phyloP scores from a whole-genome alignment of 2,797 vertebrate genomes.

The Eupleurogrammus muticus region DNA sequence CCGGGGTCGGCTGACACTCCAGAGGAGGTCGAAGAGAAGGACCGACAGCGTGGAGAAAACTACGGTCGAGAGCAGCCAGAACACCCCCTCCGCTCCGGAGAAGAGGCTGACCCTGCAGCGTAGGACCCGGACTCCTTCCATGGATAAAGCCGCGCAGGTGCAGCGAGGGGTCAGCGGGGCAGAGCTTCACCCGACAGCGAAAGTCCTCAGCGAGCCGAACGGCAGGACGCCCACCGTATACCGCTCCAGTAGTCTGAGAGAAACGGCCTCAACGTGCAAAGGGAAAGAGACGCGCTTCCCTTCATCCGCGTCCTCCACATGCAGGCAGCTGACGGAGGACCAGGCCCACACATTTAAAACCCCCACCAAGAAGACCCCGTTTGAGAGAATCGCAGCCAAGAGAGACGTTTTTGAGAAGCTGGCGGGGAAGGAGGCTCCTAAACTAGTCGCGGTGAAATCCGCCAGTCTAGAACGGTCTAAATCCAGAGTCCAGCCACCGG shows the following conservation, averaged over 20 bases:
- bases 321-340: constrained; percentile 40
- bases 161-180: constrained; percentile 24
- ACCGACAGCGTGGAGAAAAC: constrained; percentile 63
- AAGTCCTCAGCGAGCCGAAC: constrained; percentile 59
- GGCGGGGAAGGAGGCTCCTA: constrained; percentile 68
- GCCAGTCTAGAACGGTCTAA: constrained; percentile 73
- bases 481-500: constrained; percentile 34
- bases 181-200: constrained; percentile 25
- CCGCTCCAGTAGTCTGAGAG: constrained; percentile 63
- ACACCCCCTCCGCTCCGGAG: constrained; percentile 59
- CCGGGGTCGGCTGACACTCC: constrained; percentile 81
- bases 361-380: constrained; percentile 68
- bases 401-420: constrained; percentile 74
- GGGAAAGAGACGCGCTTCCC: constrained; percentile 29
- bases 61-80: constrained; percentile 53
- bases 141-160: constrained; percentile 59
- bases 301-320: not conserved
- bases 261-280: constrained; percentile 31
- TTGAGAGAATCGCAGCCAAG: constrained; percentile 73
- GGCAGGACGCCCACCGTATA: constrained; percentile 36
- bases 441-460: constrained; percentile 56
- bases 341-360: constrained; percentile 63
- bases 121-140: constrained; percentile 70
- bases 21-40: constrained; percentile 84
- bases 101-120: constrained; percentile 83